Evolutionary conservation across 2,113 vertebrate genomes (phyloP).

Genomic region (Pristiophorus japonicus): DNA sequence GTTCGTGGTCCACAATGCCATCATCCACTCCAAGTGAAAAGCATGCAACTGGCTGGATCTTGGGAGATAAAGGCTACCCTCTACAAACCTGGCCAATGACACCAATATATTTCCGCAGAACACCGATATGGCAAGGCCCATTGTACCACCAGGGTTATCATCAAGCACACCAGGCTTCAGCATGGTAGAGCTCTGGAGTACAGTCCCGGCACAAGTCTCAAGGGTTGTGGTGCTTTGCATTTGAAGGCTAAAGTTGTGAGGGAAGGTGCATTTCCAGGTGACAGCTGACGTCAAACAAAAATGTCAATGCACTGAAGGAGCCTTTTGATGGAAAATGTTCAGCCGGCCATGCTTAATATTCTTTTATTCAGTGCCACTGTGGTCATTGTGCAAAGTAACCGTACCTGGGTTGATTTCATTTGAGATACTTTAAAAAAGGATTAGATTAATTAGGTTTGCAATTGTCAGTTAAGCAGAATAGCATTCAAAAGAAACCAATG

Average conservation of each 20-base stretch:
- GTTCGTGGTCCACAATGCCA: background rate
- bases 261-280: background rate
- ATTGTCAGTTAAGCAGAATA: background rate
- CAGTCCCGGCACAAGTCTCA: background rate
- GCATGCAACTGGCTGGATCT: background rate
- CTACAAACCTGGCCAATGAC: background rate
- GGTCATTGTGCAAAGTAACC: background rate
- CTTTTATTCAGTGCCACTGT: background rate
- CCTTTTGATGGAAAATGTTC: background rate
- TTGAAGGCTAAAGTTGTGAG: background rate
- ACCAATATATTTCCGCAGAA: background rate
- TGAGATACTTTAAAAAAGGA: background rate
- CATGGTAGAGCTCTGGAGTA: background rate
- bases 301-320: background rate
- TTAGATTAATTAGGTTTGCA: background rate
- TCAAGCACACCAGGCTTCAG: background rate
- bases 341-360: background rate
- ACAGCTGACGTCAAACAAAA: background rate
- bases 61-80: background rate
- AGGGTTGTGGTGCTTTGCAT: background rate
- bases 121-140: background rate
- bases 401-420: background rate
- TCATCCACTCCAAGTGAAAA: background rate
- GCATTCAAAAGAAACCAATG: constrained; percentile 16
- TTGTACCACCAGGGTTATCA: background rate